Evolutionary conservation across 2,113 vertebrate genomes (phyloP), one percentile per base, ranked within the genome.

Genomic region (Cyrtonyx montezumae): DNA sequence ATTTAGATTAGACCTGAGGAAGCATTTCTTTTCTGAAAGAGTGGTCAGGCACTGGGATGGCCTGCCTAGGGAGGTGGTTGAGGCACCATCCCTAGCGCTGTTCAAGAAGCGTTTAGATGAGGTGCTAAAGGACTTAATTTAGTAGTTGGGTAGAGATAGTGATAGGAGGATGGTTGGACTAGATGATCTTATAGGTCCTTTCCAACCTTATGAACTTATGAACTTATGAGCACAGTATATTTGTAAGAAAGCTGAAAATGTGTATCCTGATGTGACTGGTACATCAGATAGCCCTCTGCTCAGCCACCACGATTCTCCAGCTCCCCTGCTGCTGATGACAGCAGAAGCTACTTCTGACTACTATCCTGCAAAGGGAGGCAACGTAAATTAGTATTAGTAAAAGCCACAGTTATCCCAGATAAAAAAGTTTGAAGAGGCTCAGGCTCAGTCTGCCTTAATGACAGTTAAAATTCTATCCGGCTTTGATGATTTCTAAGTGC

Each of bases 161-260:
- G n/a, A n/a, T n/a, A n/a, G n/a, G n/a, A n/a, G n/a, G n/a, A n/a
- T n/a, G n/a, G n/a, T n/a, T n/a, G n/a, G n/a, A n/a, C n/a, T n/a
- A n/a, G n/a, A n/a, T n/a, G n/a, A n/a, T n/a, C n/a, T n/a, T n/a
- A n/a, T n/a, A n/a, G n/a, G n/a, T n/a, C n/a, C n/a, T n/a, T n/a
- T n/a, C n/a, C n/a, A n/a, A n/a, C n/a, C n/a, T n/a, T n/a, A n/a
- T n/a, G n/a, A n/a, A n/a, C n/a, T n/a, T n/a, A n/a, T n/a, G n/a
- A n/a, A n/a, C n/a, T n/a, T n/a, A n/a, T n/a, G n/a, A n/a, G 25
- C 13, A 23, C 2, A 22, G 43, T 3, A 12, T 17, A 1, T 56
- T 17, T 11, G 19, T 63, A 43, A 56, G 36, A 37, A 56, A 90
- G 22, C 36, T 13, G 13, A 13, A 11, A 30, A 18, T 49, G 13